phyloP scores from a whole-genome alignment of 2,113 vertebrate species.

The Ammodramus savannarum region DNA sequence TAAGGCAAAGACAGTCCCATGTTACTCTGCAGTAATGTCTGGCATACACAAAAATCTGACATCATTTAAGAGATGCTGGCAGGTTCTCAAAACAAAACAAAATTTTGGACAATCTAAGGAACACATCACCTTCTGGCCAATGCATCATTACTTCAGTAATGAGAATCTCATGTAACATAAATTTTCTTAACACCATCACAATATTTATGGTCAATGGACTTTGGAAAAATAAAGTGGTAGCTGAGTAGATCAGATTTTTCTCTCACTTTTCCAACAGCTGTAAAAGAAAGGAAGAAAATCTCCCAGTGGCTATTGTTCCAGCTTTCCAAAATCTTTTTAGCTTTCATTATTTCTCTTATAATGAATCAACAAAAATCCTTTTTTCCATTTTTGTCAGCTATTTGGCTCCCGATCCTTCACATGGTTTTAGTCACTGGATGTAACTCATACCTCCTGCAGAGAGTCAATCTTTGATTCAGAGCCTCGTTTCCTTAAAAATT shows the following conservation, averaged over 20 bases:
- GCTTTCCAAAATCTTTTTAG: neutral
- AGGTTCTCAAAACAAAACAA: constrained; percentile 40
- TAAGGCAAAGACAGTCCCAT: constrained; percentile 52
- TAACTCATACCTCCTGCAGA: constrained; percentile 25
- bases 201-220: neutral
- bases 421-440: constrained; percentile 9
- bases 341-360: neutral
- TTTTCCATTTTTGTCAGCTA: constrained; percentile 5
- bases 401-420: constrained; percentile 5
- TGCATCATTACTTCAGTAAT: constrained; percentile 12
- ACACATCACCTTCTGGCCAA: constrained; percentile 46
- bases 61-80: constrained; percentile 51
- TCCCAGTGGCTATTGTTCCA: neutral
- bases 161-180: neutral
- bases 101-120: constrained; percentile 40
- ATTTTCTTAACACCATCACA: neutral
- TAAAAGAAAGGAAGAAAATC: neutral
- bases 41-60: constrained; percentile 51
- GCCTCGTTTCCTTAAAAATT: constrained; percentile 34
- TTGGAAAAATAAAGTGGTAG: neutral
- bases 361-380: constrained; percentile 6
- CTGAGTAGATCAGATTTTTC: neutral
- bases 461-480: constrained; percentile 22
- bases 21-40: constrained; percentile 58
- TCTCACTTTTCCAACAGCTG: neutral